These are phyloP conservation scores for Hystrix cristata DNA, from an alignment of 2,113 vertebrate genomes.

Conservation along the genomic window DNA sequence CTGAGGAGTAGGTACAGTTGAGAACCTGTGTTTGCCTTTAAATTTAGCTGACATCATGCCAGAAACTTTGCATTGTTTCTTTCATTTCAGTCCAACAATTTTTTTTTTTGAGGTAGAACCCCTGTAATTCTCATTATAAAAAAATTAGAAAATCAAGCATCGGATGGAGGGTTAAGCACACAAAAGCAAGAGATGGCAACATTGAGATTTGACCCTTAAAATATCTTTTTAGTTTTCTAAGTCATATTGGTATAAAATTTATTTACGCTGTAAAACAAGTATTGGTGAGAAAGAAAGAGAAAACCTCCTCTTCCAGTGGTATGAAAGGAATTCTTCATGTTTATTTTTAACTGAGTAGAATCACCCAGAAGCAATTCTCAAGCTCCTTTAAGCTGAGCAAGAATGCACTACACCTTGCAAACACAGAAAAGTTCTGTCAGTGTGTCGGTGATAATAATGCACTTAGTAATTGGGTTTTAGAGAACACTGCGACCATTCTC, in stretches of 20 bases:
- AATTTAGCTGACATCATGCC: neutral
- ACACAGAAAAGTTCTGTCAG: neutral
- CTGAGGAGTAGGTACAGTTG: neutral
- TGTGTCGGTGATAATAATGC: constrained; percentile 63
- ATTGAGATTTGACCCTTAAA: neutral
- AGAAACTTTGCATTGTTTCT: neutral
- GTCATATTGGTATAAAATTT: neutral
- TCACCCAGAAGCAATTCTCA: neutral
- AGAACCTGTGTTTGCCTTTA: neutral
- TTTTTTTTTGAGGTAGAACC: neutral
- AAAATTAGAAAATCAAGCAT: neutral
- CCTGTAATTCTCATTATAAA: neutral
- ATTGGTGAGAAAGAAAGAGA: neutral
- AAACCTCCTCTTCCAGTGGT: neutral
- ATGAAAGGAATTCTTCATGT: neutral
- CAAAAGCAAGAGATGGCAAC: neutral
- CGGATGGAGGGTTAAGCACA: neutral
- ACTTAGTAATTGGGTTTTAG: constrained; percentile 69
- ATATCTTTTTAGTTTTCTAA: neutral
- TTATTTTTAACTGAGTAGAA: neutral
- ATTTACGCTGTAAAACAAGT: neutral
- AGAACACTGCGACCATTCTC: constrained; percentile 39
- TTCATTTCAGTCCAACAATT: neutral
- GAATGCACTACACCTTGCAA: neutral
- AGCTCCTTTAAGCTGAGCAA: neutral